phyloP scores from a whole-genome alignment of 2,888 invertebrate species.

The Anagyrus pseudococci region DNA sequence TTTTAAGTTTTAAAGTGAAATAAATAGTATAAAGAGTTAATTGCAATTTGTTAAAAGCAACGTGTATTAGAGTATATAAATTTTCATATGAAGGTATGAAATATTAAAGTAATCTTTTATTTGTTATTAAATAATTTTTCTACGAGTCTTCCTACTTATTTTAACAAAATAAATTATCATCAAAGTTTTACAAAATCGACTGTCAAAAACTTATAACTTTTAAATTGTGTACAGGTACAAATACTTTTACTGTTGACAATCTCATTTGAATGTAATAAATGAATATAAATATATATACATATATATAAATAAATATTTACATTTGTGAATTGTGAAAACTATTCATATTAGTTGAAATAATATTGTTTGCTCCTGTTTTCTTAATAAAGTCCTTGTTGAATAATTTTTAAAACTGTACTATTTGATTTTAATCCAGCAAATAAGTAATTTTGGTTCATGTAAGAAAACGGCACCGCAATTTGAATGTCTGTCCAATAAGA shows the following conservation, averaged over 20 bases:
- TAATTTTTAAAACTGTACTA: slow-evolving; percentile 46
- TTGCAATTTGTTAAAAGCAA: slow-evolving; percentile 44
- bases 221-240: too few relatives aligned
- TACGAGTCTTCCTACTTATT: slow-evolving; percentile 3
- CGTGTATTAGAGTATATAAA: slow-evolving; percentile 45
- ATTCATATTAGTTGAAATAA: background rate
- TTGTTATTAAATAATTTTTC: slow-evolving; percentile 41
- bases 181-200: too few relatives aligned
- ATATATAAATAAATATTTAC: too few relatives aligned
- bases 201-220: too few relatives aligned
- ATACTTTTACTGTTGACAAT: too few relatives aligned
- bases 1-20: slow-evolving; percentile 24
- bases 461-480: slow-evolving; percentile 45
- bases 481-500: slow-evolving; percentile 44
- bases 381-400: slow-evolving; percentile 48
- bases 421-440: slow-evolving; percentile 45
- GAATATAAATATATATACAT: too few relatives aligned
- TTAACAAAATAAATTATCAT: background rate
- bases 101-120: slow-evolving; percentile 46
- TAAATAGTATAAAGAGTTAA: slow-evolving; percentile 41
- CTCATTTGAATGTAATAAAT: too few relatives aligned
- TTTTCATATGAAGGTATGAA: slow-evolving; percentile 44
- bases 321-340: too few relatives aligned
- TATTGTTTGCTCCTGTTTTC: too few relatives aligned
- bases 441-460: slow-evolving; percentile 44